A percentile compares a stretch with the other conserved stretches of the same genome.
phyloP scores from a whole-genome alignment of 2,113 vertebrate species.

The Leucosticte australis region DNA sequence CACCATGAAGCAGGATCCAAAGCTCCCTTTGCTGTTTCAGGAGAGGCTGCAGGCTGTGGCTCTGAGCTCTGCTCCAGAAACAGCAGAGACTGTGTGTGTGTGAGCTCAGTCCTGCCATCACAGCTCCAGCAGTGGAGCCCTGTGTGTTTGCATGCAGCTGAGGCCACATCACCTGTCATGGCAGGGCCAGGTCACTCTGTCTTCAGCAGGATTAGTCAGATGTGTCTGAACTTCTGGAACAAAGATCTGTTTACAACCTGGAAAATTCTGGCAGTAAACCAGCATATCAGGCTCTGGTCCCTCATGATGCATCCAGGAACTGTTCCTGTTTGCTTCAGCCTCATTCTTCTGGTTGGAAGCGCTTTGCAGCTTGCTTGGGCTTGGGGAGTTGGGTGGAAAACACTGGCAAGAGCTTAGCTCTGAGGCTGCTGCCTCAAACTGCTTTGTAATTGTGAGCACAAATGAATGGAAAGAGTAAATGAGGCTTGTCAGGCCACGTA shows the following conservation, averaged over 20 bases:
- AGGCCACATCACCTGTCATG: accelerated
- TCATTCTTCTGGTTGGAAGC: not conserved
- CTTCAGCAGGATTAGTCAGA: not conserved
- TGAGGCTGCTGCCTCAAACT: not conserved
- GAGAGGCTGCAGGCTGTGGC: not conserved
- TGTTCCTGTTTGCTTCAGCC: not conserved
- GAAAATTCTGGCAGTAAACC: not conserved
- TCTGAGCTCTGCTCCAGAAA: not conserved
- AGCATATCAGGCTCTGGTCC: not conserved
- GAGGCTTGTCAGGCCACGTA: not conserved
- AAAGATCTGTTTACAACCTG: conserved; percentile 11
- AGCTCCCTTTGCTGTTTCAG: not conserved
- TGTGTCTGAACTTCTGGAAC: not conserved
- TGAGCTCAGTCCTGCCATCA: not conserved
- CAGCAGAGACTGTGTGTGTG: not conserved
- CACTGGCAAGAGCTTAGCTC: not conserved
- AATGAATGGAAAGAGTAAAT: not conserved
- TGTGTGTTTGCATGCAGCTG: not conserved
- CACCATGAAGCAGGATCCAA: accelerated
- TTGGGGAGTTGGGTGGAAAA: not conserved
- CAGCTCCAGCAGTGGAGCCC: accelerated
- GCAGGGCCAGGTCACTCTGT: not conserved
- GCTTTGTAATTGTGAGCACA: not conserved
- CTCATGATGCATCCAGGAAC: not conserved
- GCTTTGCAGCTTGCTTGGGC: not conserved